These are phyloP conservation scores for Pseudomyrmex concolor DNA, from an alignment of 1,140 invertebrate species.

Conservation along the genomic window DNA sequence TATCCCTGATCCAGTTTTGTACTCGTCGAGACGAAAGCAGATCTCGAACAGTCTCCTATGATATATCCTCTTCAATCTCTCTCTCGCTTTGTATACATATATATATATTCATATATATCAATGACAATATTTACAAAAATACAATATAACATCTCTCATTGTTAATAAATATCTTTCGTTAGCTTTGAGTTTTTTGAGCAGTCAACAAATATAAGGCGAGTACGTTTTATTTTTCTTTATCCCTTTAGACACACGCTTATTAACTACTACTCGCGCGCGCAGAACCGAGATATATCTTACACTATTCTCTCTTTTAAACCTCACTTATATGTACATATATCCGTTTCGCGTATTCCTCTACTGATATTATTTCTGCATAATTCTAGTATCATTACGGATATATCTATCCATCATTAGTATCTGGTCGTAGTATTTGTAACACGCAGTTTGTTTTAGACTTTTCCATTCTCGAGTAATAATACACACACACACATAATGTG, in stretches of 20 bases:
- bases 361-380: not conserved
- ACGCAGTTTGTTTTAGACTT: too few species aligned
- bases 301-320: too few species aligned
- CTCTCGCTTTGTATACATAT: slow-evolving; percentile 6
- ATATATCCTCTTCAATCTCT: not conserved
- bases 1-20: slow-evolving; percentile 61
- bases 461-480: too few species aligned
- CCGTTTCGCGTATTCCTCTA: not conserved
- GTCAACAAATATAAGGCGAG: slow-evolving; percentile 68
- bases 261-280: not conserved
- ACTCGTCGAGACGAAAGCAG: slow-evolving; percentile 66
- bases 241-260: not conserved
- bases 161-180: slow-evolving; percentile 73
- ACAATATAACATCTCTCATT: slow-evolving; percentile 62
- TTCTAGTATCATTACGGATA: not conserved
- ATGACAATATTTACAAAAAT: slow-evolving; percentile 69
- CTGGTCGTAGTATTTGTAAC: not conserved
- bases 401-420: slow-evolving; percentile 14
- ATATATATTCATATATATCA: not conserved
- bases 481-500: too few species aligned
- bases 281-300: too few species aligned
- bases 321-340: too few species aligned
- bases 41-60: slow-evolving; percentile 51
- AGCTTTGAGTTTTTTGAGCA: slow-evolving; percentile 61
- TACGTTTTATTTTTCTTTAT: not conserved